Percentiles rank a stretch among this genome's conserved stretches.
Evolutionary conservation across 64 coral and sea anemone genomes (phyloP).

Genomic region (Dendrophyllia cribrosa): DNA sequence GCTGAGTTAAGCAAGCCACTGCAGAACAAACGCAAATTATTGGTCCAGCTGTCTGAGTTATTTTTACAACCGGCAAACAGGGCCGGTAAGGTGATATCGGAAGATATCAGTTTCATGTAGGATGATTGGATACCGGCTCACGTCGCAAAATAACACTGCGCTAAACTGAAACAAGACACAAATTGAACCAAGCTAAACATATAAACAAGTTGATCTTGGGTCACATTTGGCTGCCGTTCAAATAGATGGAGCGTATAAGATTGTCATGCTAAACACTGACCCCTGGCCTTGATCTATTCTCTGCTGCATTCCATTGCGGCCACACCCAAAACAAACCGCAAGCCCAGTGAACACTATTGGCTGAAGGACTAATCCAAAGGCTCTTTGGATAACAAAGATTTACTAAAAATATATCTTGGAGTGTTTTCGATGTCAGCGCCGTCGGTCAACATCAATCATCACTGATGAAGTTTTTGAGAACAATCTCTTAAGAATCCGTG

Average conservation of each 20-base stretch:
- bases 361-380: neutral
- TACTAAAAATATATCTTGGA: slow-evolving; percentile 32
- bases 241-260: neutral
- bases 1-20: neutral
- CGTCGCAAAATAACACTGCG: neutral
- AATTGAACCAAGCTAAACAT: neutral
- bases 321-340: slow-evolving; percentile 45
- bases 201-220: neutral
- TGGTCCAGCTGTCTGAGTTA: neutral
- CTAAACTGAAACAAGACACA: neutral
- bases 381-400: slow-evolving; percentile 5
- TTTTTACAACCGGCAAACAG: neutral
- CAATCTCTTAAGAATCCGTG: neutral
- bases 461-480: neutral
- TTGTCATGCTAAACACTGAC: neutral
- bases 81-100: neutral
- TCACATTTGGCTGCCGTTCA: neutral
- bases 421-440: slow-evolving; percentile 23
- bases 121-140: neutral
- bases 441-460: slow-evolving; percentile 35
- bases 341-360: neutral
- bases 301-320: slow-evolving; percentile 9
- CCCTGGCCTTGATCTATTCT: slow-evolving; percentile 1
- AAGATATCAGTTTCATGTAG: neutral
- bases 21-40: neutral